These are phyloP conservation scores for Nymphalis polychloros DNA, from an alignment of 2,888 invertebrate species.

Conservation along the genomic window DNA sequence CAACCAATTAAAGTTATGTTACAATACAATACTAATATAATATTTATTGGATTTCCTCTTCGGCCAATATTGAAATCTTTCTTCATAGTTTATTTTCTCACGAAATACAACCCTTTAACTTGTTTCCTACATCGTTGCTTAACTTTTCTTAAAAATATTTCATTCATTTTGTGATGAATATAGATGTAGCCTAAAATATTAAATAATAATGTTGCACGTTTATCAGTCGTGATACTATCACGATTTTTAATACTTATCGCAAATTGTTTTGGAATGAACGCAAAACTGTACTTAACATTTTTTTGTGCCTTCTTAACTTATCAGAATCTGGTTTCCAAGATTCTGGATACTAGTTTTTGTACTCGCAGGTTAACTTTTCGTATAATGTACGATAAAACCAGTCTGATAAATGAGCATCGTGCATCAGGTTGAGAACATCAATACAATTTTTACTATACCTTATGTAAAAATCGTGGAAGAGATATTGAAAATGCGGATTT, in stretches of 20 bases:
- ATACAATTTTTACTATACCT: neutral
- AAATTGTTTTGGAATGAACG: neutral
- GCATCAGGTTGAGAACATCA: neutral
- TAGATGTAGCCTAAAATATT: neutral
- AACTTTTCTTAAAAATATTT: too few relatives aligned
- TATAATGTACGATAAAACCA: neutral
- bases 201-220: neutral
- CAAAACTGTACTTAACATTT: neutral
- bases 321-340: slow-evolving; percentile 2
- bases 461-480: too few relatives aligned
- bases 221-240: neutral
- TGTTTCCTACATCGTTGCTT: too few relatives aligned
- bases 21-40: neutral
- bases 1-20: neutral
- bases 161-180: neutral
- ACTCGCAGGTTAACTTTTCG: neutral
- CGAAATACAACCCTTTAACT: too few relatives aligned
- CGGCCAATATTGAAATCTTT: neutral
- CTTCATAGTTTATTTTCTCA: too few relatives aligned
- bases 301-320: neutral
- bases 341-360: slow-evolving; percentile 5
- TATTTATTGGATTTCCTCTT: neutral
- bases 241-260: neutral
- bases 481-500: too few relatives aligned
- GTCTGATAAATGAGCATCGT: neutral